A percentile compares a stretch with the other conserved stretches of the same genome.
Conservation (phyloP, 2,797 vertebrate species). For the Hapalemur alaotrensis region DNA sequence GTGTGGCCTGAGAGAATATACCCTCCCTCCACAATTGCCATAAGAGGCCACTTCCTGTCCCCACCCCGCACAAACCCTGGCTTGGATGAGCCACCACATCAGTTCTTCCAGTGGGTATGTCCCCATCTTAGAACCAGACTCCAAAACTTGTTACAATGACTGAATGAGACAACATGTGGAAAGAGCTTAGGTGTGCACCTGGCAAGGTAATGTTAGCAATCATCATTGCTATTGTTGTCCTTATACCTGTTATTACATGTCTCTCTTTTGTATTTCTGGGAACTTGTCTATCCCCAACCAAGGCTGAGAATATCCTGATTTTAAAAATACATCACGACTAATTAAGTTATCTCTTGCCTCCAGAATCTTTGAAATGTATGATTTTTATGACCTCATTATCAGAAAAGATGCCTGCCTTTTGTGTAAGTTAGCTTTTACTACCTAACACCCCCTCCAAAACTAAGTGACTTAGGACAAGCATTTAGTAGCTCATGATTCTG, state of each 20-base stretch:
- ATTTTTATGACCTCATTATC: neutral
- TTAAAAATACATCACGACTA: neutral
- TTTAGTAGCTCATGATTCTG: neutral
- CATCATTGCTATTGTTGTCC: neutral
- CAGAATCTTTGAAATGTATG: neutral
- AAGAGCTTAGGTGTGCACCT: neutral
- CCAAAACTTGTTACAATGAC: neutral
- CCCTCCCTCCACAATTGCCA: neutral
- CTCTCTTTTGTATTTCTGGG: neutral
- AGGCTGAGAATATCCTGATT: neutral
- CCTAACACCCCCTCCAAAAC: neutral
- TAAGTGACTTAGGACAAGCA: neutral
- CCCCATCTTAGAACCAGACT: neutral
- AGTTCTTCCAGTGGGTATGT: neutral
- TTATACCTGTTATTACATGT: neutral
- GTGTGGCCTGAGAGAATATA: neutral
- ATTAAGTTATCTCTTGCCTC: neutral
- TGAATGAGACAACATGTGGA: neutral
- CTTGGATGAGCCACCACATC: neutral
- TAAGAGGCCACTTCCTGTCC: neutral
- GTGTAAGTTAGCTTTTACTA: neutral
- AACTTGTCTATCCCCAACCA: neutral
- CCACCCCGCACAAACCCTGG: neutral
- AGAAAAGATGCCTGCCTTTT: neutral
- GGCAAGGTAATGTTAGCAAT: fast-evolving